A percentile compares a stretch with the other conserved stretches of the same genome.
Evolutionary conservation across 2,113 vertebrate genomes (phyloP).

Genomic region (Holacanthus passer): DNA sequence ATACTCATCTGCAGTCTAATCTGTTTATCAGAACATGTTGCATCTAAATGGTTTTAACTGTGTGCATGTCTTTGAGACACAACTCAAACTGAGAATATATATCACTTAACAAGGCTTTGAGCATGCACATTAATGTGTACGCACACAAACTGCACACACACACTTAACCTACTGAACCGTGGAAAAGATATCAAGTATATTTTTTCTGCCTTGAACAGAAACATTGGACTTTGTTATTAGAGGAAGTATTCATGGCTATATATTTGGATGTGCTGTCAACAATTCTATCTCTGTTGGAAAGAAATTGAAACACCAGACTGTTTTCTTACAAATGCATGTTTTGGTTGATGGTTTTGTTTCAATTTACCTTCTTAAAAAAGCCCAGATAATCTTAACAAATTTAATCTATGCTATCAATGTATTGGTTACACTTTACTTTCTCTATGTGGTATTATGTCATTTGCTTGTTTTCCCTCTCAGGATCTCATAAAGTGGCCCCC

Average conservation of each 20-base stretch:
- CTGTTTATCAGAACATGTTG: constrained; percentile 74
- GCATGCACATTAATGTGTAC: constrained; percentile 15
- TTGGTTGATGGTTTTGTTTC: constrained; percentile 44
- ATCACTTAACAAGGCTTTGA: constrained; percentile 66
- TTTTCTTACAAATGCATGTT: constrained; percentile 61
- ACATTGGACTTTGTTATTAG: constrained; percentile 46
- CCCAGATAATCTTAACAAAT: constrained; percentile 29
- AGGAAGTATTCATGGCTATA: constrained; percentile 27
- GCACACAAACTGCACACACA: background rate
- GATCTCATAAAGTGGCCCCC: background rate
- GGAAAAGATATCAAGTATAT: constrained; percentile 38
- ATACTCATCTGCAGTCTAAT: constrained; percentile 77
- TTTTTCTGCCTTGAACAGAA: constrained; percentile 47
- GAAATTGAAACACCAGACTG: constrained; percentile 44
- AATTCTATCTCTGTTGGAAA: constrained; percentile 33
- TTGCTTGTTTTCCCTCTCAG: constrained; percentile 10
- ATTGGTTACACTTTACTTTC: constrained; percentile 33
- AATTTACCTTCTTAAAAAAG: constrained; percentile 33
- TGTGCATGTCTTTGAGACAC: constrained; percentile 61
- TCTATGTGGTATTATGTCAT: constrained; percentile 42
- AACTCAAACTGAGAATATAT: constrained; percentile 55
- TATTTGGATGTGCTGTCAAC: constrained; percentile 60
- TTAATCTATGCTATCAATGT: constrained; percentile 33
- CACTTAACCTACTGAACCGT: background rate
- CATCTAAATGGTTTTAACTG: constrained; percentile 73